Evolutionary conservation across 1,140 invertebrate species (phyloP), one percentile per base, ranked within the genome.

Genomic region (Andricus grossulariae): DNA sequence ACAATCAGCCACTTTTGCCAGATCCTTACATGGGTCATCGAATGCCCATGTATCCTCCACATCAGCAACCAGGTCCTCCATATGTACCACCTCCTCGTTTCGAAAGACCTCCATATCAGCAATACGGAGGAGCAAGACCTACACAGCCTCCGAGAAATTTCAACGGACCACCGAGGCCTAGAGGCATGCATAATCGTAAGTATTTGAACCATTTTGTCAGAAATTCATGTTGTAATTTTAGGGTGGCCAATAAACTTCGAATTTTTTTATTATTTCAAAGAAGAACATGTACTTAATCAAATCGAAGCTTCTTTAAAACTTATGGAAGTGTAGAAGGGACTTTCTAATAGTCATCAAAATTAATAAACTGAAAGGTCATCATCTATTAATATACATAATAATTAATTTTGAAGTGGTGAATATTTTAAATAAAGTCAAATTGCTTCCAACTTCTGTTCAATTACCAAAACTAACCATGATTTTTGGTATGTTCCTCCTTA

Each of bases 161-260:
- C 70, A 89, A 80, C 75, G 89, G 88, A 0, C 90, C 90, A 16
- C 89, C 90, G 5, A 85, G 90, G 76, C 88, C 89, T 16, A 83
- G 91, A 75, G 91, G 90, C 71, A 87, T 92, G 82, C 89, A 90
- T 77, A 90, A 87, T 76, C 75, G 90, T 91, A 76, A 88, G 88
- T 84, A 80, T 76, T 55, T 72, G 45, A 55, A 66, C 15, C 15
- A 39, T 51, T 50, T 72, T 60, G 4, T 18, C 72, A 57, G 7
- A 19, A 50, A 52, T 12, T 49, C 32, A 57, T 55, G 25, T 32
- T 7, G 18, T n/a, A 45, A 45, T 45, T 45, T 10, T 7, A 45
- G 39, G 39, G 39, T 45, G 39, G 39, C 39, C 10, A 45, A 8
- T 45, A 45, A 45, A 45, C 7, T 45, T 45, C 7, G 0, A 10